A percentile compares a stretch with the other conserved stretches of the same genome.
These are phyloP conservation scores for Drosophila gaucha DNA, from an alignment of 2,888 invertebrate genomes.

Conservation along the genomic window DNA sequence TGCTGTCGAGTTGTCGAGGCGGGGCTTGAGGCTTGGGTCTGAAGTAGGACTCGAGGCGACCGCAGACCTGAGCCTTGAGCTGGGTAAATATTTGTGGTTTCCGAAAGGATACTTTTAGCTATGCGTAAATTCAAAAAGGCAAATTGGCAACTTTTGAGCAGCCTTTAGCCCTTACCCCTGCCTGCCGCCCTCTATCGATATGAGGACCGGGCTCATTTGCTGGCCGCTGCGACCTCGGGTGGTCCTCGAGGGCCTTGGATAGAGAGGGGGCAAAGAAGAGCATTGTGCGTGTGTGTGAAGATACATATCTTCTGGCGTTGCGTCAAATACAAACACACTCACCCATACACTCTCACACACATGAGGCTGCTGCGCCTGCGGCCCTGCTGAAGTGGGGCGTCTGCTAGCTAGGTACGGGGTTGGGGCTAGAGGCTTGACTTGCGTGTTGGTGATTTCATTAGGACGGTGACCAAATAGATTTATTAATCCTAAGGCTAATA, in stretches of 20 bases:
- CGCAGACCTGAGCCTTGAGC: conserved; percentile 81
- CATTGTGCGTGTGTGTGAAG: conserved; percentile 50
- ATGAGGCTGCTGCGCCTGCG: conserved; percentile 33
- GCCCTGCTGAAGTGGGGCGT: conserved; percentile 16
- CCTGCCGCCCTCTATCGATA: background rate
- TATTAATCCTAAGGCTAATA: conserved; percentile 84
- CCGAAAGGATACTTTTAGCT: conserved; percentile 81
- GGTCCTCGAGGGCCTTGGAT: conserved; percentile 8
- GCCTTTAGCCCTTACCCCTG: background rate
- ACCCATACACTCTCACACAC: conserved; percentile 41
- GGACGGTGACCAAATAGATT: conserved; percentile 84
- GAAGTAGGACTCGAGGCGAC: conserved; percentile 61
- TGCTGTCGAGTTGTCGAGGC: conserved; percentile 10
- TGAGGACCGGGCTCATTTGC: conserved; percentile 49
- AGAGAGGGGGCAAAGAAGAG: background rate
- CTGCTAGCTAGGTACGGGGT: conserved; percentile 7
- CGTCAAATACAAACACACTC: conserved; percentile 61
- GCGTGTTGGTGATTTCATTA: conserved; percentile 74
- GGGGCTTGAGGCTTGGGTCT: background rate
- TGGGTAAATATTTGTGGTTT: conserved; percentile 84
- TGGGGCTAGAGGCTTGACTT: conserved; percentile 14
- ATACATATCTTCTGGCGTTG: conserved; percentile 69
- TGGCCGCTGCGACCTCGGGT: conserved; percentile 36
- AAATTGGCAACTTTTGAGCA: conserved; percentile 79
- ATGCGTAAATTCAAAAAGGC: conserved; percentile 83